Evolutionary conservation across 2,888 invertebrate species (phyloP), one percentile per base, ranked within the genome.

Genomic region (Dolomedes plantarius): DNA sequence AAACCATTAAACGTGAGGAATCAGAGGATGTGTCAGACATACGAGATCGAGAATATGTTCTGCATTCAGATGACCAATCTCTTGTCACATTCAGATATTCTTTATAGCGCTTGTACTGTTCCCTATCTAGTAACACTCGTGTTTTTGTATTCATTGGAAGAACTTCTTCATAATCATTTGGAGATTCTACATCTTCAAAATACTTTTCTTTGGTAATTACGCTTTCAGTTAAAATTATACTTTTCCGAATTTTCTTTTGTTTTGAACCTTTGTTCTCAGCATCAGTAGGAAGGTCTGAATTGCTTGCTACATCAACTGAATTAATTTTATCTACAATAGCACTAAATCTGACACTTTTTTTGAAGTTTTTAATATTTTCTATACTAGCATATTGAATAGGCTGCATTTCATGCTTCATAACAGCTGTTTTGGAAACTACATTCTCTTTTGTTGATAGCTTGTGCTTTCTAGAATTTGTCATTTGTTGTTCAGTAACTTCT

Each of bases 111-210:
- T 80, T 86, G 28, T 80, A 80, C 1, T 72, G 39, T 13, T 86
- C 67, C 31, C 69, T 41, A n/a, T 75, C 65, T 0, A 86, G 36
- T 41, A 86, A 50, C 1, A 75, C 6, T 1, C 50, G 9, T 1
- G 86, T 64, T 67, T 86, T 86, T 0, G 79, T 85, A 62, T 72
- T 36, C n/a, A n/a, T n/a, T n/a, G n/a, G n/a, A n/a, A n/a, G n/a
- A 7, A 36, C 5, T 50, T 19, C 16, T 29, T 68, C 75, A 7
- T 0, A n/a, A 6, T n/a, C n/a, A n/a, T n/a, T n/a, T 16, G 9
- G 19, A 28, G 3, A 23, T 16, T 5, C 29, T 19, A 13, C 46
- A 36, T 83, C 76, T 39, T 76, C 71, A 76, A 83, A 83, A 29
- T 65, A 72, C 32, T 72, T 71, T 29, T 76, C 50, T 19, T 71